Conservation (phyloP, 2,888 invertebrate genomes). For the Meteorus cinctellus region DNA sequence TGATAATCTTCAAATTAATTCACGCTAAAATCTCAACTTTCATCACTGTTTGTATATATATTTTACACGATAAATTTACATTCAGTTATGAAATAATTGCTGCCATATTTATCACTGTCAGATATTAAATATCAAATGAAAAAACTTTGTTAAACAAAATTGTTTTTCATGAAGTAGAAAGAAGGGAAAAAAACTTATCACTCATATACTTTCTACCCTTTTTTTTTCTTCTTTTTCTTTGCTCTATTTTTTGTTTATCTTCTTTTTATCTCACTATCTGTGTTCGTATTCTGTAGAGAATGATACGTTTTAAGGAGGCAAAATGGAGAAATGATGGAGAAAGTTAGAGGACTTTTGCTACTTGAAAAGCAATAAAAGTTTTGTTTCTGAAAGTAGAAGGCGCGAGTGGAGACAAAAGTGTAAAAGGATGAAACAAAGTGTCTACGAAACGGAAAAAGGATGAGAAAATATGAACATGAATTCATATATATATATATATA, state of each 20-base stretch:
- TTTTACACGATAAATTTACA: slow-evolving; percentile 21
- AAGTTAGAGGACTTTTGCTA: slow-evolving; percentile 50
- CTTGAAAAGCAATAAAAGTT: slow-evolving; percentile 47
- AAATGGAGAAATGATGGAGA: slow-evolving; percentile 44
- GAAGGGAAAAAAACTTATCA: neutral
- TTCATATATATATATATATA: slow-evolving; percentile 1
- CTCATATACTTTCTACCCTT: neutral
- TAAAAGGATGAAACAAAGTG: slow-evolving; percentile 25
- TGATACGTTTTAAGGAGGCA: slow-evolving; percentile 21
- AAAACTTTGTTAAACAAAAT: neutral
- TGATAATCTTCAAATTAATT: slow-evolving; percentile 46
- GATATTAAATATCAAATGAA: neutral
- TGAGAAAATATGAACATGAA: slow-evolving; percentile 10
- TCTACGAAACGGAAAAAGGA: slow-evolving; percentile 41
- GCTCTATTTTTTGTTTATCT: neutral
- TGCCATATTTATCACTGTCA: neutral
- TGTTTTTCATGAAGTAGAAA: neutral
- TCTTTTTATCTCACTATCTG: neutral
- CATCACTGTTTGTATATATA: neutral
- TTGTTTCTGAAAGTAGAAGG: slow-evolving; percentile 31
- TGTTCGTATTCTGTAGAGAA: slow-evolving; percentile 11
- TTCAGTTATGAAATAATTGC: neutral
- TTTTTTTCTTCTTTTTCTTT: neutral
- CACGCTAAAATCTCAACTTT: slow-evolving; percentile 35
- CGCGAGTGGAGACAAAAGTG: slow-evolving; percentile 24